Base-by-base conservation (phyloP, 2,113 vertebrate genomes). In the Mustela lutreola region DNA sequence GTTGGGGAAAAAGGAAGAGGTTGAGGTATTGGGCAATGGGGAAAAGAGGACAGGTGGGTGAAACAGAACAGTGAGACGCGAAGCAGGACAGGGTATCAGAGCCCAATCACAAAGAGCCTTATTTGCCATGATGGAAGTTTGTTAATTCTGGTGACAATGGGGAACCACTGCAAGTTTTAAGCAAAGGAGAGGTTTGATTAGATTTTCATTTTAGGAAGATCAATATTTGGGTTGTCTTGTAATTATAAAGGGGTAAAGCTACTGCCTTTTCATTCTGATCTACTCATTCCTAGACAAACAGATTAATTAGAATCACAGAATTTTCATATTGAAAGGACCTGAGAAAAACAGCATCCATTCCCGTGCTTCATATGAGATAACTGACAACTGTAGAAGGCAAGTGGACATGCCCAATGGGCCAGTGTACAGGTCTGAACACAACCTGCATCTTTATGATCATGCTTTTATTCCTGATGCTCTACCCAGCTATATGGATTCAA, bases 241-340 rank as follows among this genome's bases (percentile, higher is more conserved):
- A 81, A 91, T 82, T 73, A 79, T 45, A 71, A 82, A 88, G 21
- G 24, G 36, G 4, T 11, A 95, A 95, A 84, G 28, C n/a, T 63
- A 63, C 1, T 36, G 39, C 31, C 89, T 88, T 93, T 84, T 67
- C n/a, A 97, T 96, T 87, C 63, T 71, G 60, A 91, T 83, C 60
- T 39, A 50, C 48, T 65, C 33, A 83, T 63, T 24, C 31, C 22
- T 24, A 58, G 81, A 19, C 86, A 83, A 63, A 65, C 73, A 80
- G 81, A 84, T 79, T 83, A 45, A 90, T 50, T 31, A 65, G 53
- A 83, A 91, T 76, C 36, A 62, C 0, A 83, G 76, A 82, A 79
- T 39, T 88, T 95, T 81, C 42, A 4, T 65, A 63, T 7, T 2
- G 1, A 73, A 83, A 79, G 62, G 60, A 91, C 18, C 50, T 76